Percentiles rank a stretch among this genome's conserved stretches.
These are phyloP conservation scores for Frankliniella intonsa DNA, from an alignment of 2,888 invertebrate genomes.

Conservation along the genomic window DNA sequence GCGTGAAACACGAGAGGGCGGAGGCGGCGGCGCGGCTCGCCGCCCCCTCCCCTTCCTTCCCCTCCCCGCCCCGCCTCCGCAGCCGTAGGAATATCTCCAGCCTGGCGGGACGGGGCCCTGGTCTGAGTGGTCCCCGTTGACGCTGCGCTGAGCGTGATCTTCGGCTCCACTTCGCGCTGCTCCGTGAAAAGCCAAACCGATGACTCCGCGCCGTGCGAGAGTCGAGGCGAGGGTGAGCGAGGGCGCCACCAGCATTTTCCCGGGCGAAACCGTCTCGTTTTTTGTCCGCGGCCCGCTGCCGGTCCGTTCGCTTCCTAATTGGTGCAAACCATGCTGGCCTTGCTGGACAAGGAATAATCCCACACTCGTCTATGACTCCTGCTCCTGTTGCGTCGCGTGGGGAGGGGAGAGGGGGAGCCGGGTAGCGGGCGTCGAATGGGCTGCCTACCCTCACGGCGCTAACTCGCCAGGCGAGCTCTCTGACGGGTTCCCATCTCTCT, in stretches of 20 bases:
- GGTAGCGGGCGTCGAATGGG: not conserved
- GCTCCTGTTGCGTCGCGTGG: not conserved
- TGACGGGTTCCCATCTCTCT: not conserved
- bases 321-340: constrained; percentile 9
- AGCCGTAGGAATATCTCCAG: no score
- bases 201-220: not conserved
- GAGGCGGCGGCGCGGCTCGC: no score
- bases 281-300: not conserved
- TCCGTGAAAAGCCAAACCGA: not conserved
- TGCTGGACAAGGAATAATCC: not conserved
- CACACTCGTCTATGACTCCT: no score
- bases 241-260: not conserved
- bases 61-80: no score
- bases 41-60: no score
- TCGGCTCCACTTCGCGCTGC: not conserved
- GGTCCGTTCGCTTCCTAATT: not conserved
- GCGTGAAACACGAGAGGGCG: no score
- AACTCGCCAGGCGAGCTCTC: not conserved
- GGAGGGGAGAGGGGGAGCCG: not conserved
- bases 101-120: no score
- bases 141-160: not conserved
- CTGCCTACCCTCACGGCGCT: constrained; percentile 4
- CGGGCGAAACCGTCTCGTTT: not conserved
- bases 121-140: not conserved
- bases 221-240: not conserved